These are phyloP conservation scores for Frankliniella intonsa DNA, from an alignment of 2,888 invertebrate genomes.

Conservation along the genomic window DNA sequence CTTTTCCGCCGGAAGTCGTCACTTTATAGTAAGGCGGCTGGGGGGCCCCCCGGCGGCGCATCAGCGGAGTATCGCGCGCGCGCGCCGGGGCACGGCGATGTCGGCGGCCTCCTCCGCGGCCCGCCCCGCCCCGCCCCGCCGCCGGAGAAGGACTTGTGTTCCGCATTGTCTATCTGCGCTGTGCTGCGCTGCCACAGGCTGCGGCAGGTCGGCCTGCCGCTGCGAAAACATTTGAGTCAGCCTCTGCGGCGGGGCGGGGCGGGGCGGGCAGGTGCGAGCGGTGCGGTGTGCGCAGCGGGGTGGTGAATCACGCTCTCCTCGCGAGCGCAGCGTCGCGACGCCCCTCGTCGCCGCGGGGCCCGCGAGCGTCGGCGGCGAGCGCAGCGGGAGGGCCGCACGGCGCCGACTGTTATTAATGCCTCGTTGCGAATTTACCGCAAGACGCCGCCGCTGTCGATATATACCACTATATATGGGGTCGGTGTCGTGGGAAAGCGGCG, in stretches of 20 bases:
- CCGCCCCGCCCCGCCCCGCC: not conserved
- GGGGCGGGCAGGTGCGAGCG: not conserved
- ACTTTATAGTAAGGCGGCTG: no score
- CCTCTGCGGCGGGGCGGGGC: not conserved
- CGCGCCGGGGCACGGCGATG: not conserved
- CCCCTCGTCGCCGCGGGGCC: no score
- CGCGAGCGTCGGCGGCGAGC: not conserved
- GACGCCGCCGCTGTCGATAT: not conserved
- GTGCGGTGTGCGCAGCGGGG: not conserved
- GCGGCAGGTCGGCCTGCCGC: not conserved
- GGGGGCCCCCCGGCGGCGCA: no score
- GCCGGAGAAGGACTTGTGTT: not conserved
- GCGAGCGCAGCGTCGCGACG: no score
- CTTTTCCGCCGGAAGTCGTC: no score
- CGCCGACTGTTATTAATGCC: slow-evolving; percentile 27
- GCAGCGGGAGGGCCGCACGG: not conserved
- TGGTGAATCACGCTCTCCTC: no score
- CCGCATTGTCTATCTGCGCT: not conserved
- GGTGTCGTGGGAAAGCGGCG: slow-evolving; percentile 9
- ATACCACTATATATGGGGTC: not conserved
- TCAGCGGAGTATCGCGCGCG: not conserved
- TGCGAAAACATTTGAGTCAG: not conserved
- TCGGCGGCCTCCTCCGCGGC: not conserved
- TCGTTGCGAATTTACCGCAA: not conserved
- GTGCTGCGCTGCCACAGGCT: not conserved